These are phyloP conservation scores for Verasper variegatus DNA, from an alignment of 2,113 vertebrate species.

Conservation along the genomic window DNA sequence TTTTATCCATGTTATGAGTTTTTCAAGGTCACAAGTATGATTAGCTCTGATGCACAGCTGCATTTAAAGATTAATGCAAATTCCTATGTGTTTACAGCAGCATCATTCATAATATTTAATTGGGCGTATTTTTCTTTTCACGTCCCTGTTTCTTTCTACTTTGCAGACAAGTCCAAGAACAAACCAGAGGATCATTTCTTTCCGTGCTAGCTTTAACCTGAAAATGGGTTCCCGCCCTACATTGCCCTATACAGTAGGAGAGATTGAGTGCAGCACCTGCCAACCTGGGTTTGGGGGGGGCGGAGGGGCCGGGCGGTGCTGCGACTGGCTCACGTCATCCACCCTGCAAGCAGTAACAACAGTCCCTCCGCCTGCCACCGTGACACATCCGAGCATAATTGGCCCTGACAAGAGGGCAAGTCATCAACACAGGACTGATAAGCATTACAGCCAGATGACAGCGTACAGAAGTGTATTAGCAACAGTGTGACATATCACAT, in stretches of 20 bases:
- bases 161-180: neutral
- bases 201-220: conserved; percentile 46
- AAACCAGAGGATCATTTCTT: conserved; percentile 19
- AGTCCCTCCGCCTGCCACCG: conserved; percentile 84
- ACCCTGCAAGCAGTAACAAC: conserved; percentile 66
- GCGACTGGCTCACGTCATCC: conserved; percentile 64
- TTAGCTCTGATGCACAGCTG: neutral
- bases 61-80: conserved; percentile 31
- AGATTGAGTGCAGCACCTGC: conserved; percentile 60
- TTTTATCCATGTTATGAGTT: conserved; percentile 20
- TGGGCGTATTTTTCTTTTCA: neutral
- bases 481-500: conserved; percentile 96
- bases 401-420: conserved; percentile 97
- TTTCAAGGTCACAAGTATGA: conserved; percentile 50
- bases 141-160: neutral
- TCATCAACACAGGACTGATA: conserved; percentile 96
- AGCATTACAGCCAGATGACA: conserved; percentile 99
- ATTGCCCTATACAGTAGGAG: conserved; percentile 39
- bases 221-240: conserved; percentile 59
- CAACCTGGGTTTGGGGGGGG: conserved; percentile 45
- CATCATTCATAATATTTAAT: neutral
- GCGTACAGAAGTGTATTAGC: conserved; percentile 94
- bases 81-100: neutral
- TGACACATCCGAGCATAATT: conserved; percentile 94
- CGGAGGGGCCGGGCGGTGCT: conserved; percentile 44